Conservation (phyloP, 1,140 invertebrate genomes). For the Archivesica marissinica region DNA sequence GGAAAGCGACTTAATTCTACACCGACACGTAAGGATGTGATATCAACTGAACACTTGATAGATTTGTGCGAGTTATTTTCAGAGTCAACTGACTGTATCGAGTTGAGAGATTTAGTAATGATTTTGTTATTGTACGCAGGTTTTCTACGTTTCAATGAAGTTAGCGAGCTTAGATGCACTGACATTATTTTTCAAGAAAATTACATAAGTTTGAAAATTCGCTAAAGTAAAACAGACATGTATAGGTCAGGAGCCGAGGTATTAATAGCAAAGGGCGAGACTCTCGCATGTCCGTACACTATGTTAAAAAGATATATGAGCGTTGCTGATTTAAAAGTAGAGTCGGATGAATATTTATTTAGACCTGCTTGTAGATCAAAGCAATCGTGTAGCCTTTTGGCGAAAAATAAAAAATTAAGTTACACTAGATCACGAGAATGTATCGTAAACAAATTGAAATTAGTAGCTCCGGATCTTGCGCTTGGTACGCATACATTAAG, state of each 20-base stretch:
- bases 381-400: no score
- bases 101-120: constrained; percentile 53
- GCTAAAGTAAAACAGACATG: no score
- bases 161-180: constrained; percentile 40
- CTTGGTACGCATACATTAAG: neutral
- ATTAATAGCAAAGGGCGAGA: no score
- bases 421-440: no score
- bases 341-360: no score
- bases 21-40: constrained; percentile 1
- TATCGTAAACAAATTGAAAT: neutral
- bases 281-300: no score
- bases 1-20: no score
- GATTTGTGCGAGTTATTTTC: constrained; percentile 42
- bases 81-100: constrained; percentile 31
- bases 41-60: constrained; percentile 15
- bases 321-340: no score
- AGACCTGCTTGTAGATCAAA: no score
- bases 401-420: no score
- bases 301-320: no score
- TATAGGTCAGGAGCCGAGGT: no score
- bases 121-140: constrained; percentile 57
- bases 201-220: constrained; percentile 30
- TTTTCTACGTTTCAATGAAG: constrained; percentile 56
- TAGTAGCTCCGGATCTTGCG: neutral
- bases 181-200: constrained; percentile 41